Conservation (phyloP, 2,113 vertebrate genomes). For the Nannobrachium achirus region DNA sequence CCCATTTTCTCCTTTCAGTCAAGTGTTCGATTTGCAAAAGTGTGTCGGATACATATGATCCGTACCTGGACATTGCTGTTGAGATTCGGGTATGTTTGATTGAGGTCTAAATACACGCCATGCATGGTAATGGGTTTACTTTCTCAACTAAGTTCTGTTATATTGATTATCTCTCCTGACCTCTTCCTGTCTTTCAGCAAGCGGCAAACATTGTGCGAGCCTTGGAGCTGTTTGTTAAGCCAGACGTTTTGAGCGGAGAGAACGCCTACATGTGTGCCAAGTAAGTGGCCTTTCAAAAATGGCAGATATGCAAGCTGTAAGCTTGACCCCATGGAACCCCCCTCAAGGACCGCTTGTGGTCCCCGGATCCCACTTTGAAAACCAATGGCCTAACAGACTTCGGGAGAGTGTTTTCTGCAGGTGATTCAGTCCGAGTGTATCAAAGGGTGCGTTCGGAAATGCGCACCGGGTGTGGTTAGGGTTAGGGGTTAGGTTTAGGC, state of each 20-base stretch:
- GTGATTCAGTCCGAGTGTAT: too few species aligned
- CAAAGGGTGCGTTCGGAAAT: too few species aligned
- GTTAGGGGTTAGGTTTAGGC: too few species aligned
- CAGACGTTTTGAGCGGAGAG: conserved; percentile 90
- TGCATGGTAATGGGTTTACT: neutral
- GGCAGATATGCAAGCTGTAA: too few species aligned
- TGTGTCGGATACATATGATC: conserved; percentile 94
- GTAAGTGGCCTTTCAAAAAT: conserved; percentile 75
- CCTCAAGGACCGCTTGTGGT: too few species aligned
- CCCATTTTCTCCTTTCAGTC: conserved; percentile 77
- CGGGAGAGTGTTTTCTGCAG: too few species aligned
- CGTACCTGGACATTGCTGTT: conserved; percentile 91
- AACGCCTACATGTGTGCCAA: conserved; percentile 95
- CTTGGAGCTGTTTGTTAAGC: conserved; percentile 91
- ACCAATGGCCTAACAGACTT: too few species aligned
- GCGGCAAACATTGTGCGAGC: conserved; percentile 87
- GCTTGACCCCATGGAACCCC: too few species aligned
- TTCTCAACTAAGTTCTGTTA: neutral
- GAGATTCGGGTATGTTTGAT: conserved; percentile 88
- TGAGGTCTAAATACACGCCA: neutral
- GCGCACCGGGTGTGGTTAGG: too few species aligned
- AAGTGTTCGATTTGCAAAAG: conserved; percentile 92
- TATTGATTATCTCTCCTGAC: neutral
- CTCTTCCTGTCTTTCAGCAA: conserved; percentile 79
- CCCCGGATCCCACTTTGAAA: too few species aligned